Base-by-base conservation (phyloP, 2,797 vertebrate species). In the Typhlichthys eigenmanni region DNA sequence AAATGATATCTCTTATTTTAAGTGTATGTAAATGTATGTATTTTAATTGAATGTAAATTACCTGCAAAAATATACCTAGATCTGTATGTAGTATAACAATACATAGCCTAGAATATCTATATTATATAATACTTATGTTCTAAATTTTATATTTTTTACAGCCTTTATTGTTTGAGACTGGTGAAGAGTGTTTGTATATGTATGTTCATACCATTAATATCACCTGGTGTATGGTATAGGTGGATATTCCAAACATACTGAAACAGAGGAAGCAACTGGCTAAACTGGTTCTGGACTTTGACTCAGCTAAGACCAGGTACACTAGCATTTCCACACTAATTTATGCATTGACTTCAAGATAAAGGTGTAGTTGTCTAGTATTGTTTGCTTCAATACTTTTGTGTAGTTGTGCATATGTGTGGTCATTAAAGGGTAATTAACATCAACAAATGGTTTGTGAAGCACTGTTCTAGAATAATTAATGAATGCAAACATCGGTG, bases 181-280 rank as follows among this genome's bases (percentile, higher is more conserved):
- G 24, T 29, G 24, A 19, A 29, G 24, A 62, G 13, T 48, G 32
- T 13, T 0, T 8, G 6, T 14, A 14, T 65, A 1, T 9, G 64
- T 24, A 19, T 45, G 45, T 4, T 32, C 5, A 13, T 4, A 11
- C 13, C 32, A 34, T 49, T 47, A 17, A 24, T 16, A 53, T 59
- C 46, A 3, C 43, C 47, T 43, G 8, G 38, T 43, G 38, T 10
- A 43, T 43, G 38, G 13, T 78, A 45, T 66, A 99, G 98, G 77
- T 94, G 29, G 98, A 99, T 24, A 98, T 99, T 78, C 98, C 97
- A 0, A 99, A 98, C 83, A 96, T 99, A 72, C 91, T 96, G 55
- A 99, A 96, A 76, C 96, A 96, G 88, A 95, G 96, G 80, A 99
- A 96, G 59, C 96, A 99, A 76, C 92, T 99, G 0, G 93, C 95